Conservation (phyloP, 1,140 invertebrate species). For the Drosophila kepulauana region DNA sequence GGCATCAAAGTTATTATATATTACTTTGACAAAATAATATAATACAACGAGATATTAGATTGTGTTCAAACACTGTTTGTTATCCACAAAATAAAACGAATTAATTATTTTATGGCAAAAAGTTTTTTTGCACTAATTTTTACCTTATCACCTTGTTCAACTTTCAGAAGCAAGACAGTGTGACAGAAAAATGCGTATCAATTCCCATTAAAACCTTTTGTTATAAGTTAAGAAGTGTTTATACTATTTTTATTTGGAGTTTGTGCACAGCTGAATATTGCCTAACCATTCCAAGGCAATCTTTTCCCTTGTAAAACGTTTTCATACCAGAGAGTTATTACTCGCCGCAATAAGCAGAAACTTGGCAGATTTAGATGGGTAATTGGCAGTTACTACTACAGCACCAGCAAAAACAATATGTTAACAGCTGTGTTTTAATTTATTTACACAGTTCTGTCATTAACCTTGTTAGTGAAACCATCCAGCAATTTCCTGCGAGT, state of each 20-base stretch:
- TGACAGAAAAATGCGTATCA: neutral
- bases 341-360: constrained; percentile 12
- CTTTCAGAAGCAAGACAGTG: neutral
- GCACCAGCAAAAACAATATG: constrained; percentile 18
- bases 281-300: constrained; percentile 16
- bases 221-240: constrained; percentile 15
- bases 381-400: constrained; percentile 10
- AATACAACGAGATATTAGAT: too few species aligned
- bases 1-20: neutral
- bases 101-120: too few species aligned
- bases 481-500: constrained; percentile 1
- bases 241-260: constrained; percentile 25
- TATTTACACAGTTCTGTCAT: constrained; percentile 33
- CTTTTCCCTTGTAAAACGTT: constrained; percentile 24
- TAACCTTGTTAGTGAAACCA: constrained; percentile 35
- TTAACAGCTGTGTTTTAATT: constrained; percentile 39
- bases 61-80: too few species aligned
- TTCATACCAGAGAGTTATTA: constrained; percentile 39
- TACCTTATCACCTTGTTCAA: neutral
- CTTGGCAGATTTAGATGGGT: constrained; percentile 10
- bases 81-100: too few species aligned
- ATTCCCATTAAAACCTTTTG: constrained; percentile 1
- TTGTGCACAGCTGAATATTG: constrained; percentile 35
- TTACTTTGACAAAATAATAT: neutral
- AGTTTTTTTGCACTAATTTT: neutral